Evolutionary conservation across 2,113 vertebrate genomes (phyloP).

Genomic region (Ophiodon elongatus): DNA sequence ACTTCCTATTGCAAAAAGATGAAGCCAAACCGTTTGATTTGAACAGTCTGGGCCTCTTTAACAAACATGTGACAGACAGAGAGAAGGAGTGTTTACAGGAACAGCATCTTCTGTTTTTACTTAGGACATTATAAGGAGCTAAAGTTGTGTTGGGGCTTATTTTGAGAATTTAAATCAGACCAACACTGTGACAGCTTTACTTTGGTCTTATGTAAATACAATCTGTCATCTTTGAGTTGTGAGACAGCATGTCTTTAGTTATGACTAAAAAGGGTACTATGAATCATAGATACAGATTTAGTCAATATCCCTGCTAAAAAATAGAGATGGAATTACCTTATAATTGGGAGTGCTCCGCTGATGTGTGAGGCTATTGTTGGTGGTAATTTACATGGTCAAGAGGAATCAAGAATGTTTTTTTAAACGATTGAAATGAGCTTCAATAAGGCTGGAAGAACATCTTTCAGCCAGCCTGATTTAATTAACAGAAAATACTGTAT

Average conservation of each 20-base stretch:
- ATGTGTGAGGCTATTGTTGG: background rate
- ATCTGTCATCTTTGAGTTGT: background rate
- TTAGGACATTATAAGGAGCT: background rate
- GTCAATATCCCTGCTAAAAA: background rate
- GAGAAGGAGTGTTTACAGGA: background rate
- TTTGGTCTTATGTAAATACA: background rate
- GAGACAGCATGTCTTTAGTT: background rate
- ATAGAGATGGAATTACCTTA: background rate
- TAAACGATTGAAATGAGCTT: background rate
- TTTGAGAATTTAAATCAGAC: background rate
- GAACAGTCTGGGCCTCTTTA: background rate
- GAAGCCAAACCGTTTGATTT: background rate
- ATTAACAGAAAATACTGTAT: background rate
- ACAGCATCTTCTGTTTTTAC: slow-evolving; percentile 2
- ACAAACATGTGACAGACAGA: background rate
- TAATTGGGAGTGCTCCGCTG: background rate
- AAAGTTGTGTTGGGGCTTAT: background rate
- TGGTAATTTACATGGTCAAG: background rate
- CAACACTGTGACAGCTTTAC: background rate
- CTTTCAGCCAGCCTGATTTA: background rate
- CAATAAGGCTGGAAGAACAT: background rate
- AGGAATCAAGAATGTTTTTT: no score
- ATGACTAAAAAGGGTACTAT: background rate
- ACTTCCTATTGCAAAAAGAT: background rate
- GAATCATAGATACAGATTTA: background rate